Percentiles rank a stretch among this genome's conserved stretches.
phyloP scores from a whole-genome alignment of 2,888 invertebrate species.

The Nephrocerus scutellatus region DNA sequence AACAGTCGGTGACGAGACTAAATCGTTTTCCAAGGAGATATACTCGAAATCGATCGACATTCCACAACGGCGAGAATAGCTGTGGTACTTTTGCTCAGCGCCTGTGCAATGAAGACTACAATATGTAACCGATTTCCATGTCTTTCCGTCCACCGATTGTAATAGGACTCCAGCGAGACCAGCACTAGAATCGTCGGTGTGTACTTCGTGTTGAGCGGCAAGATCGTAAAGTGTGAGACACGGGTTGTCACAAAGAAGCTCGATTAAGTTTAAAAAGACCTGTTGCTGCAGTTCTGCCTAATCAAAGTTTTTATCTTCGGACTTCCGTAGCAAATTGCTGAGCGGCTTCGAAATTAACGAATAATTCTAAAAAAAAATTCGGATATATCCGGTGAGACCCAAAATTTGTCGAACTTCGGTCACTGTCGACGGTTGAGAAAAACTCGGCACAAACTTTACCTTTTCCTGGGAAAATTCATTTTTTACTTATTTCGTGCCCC shows the following conservation, averaged over 20 bases:
- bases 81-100: slow-evolving; percentile 17
- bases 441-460: slow-evolving; percentile 5
- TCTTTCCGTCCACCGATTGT: slow-evolving; percentile 12
- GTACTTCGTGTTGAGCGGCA: slow-evolving; percentile 18
- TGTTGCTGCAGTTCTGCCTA: slow-evolving; percentile 8
- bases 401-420: slow-evolving; percentile 18
- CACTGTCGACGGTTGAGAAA: slow-evolving; percentile 9
- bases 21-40: slow-evolving; percentile 31
- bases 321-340: slow-evolving; percentile 9
- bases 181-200: slow-evolving; percentile 20
- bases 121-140: slow-evolving; percentile 19
- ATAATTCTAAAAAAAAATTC: slow-evolving; percentile 19
- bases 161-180: slow-evolving; percentile 22
- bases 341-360: slow-evolving; percentile 14
- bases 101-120: slow-evolving; percentile 21
- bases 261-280: slow-evolving; percentile 10
- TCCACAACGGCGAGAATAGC: slow-evolving; percentile 23
- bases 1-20: slow-evolving; percentile 15
- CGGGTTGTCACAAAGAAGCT: slow-evolving; percentile 9
- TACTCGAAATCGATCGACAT: slow-evolving; percentile 33
- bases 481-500: slow-evolving; percentile 16
- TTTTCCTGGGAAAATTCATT: slow-evolving; percentile 15
- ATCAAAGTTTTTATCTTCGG: slow-evolving; percentile 9
- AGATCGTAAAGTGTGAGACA: slow-evolving; percentile 14
- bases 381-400: slow-evolving; percentile 19